Conservation (phyloP, 1,140 invertebrate species). For the Aphelinus atriplicis region DNA sequence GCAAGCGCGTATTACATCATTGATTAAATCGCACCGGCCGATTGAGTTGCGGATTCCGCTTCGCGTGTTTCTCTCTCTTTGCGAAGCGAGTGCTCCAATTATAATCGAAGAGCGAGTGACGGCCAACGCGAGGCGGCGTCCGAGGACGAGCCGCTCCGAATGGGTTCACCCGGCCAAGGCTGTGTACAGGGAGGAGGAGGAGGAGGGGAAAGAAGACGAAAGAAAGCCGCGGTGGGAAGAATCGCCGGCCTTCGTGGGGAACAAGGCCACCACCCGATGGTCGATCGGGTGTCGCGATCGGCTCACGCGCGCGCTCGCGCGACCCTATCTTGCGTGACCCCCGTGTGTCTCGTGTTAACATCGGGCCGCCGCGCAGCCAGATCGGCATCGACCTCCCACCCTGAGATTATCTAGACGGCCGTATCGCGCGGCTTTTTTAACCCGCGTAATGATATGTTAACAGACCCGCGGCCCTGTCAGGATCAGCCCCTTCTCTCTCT, state of each 20-base stretch:
- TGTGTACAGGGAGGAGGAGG: too few relatives aligned
- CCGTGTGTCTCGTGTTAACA: slow-evolving; percentile 23
- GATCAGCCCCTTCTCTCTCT: neutral
- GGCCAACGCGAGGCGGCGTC: too few relatives aligned
- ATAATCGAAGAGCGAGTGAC: too few relatives aligned
- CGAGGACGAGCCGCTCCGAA: neutral
- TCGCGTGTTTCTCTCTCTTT: too few relatives aligned
- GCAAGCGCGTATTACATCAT: too few relatives aligned
- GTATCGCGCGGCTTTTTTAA: neutral
- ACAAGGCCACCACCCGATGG: slow-evolving; percentile 16
- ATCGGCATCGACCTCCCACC: slow-evolving; percentile 17
- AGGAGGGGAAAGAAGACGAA: neutral
- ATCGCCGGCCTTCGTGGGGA: slow-evolving; percentile 5
- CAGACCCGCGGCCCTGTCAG: slow-evolving; percentile 4
- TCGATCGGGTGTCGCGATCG: slow-evolving; percentile 6
- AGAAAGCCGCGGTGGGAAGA: neutral
- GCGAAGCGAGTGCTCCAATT: too few relatives aligned
- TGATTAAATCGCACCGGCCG: too few relatives aligned
- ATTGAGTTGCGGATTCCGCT: too few relatives aligned
- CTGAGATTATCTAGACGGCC: neutral
- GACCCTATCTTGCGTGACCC: neutral
- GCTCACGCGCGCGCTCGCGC: slow-evolving; percentile 7
- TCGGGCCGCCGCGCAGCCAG: neutral
- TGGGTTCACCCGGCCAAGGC: slow-evolving; percentile 21
- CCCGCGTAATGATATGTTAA: slow-evolving; percentile 11